Base-by-base conservation (phyloP, 2,113 vertebrate genomes). In the Ciconia stormi region DNA sequence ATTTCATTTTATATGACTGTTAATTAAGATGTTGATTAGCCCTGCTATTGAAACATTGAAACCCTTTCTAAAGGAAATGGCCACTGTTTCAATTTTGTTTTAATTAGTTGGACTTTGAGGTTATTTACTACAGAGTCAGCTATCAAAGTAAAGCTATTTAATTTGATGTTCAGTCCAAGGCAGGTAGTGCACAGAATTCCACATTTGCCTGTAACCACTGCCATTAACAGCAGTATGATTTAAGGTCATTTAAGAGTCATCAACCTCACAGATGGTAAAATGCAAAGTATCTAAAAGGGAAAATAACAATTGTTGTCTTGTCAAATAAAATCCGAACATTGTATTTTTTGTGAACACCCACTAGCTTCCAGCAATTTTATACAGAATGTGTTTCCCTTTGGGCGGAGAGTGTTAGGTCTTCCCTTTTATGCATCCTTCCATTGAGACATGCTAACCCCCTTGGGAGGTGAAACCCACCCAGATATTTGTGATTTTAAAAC, bases 401-500 rank as follows among this genome's bases (percentile, higher is more conserved):
- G 98, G 98, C 86, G 98, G 98, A 96, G 98, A 98, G 97, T 93
- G 92, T 93, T 90, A 95, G 97, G 97, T 97, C 96, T 97, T 98
- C 97, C 97, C 97, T 91, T 88, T 95, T 89, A 97, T 97, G 98
- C 98, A 98, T 98, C 98, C 98, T 98, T 97, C 98, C 97, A 98
- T 97, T 97, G 98, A 98, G 98, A 98, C 87, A 58, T 29, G 82
- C 73, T 61, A 89, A 96, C 53, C 96, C 98, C 94, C 97, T 50
- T 13, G 93, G 97, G 95, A 98, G 97, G 93, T 95, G 97, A 96
- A 98, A 97, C 97, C 98, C 98, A 99, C 98, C 98, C 98, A 98
- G 97, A 98, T 96, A 98, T 97, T 98, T 97, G 97, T 97, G 96
- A 98, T 96, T 97, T 98, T 97, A 89, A 98, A 98, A 98, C 98